Percentiles rank a stretch among this genome's conserved stretches.
Evolutionary conservation across 2,888 invertebrate genomes (phyloP).

Genomic region (Nudaria mundana): DNA sequence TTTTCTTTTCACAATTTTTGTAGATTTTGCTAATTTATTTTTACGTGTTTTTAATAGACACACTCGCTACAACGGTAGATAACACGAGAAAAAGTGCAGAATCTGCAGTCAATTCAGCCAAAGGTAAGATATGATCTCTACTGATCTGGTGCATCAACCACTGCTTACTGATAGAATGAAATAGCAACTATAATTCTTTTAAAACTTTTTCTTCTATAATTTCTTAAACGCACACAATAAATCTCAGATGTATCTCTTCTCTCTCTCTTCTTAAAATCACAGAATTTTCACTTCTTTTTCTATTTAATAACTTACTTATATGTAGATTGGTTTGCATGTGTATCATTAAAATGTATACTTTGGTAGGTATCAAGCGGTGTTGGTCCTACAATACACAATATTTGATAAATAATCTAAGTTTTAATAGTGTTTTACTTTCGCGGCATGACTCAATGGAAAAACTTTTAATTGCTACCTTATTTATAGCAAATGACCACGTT

Average conservation of each 20-base stretch:
- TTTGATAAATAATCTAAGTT: not conserved
- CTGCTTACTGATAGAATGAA: too few relatives aligned
- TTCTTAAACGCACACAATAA: too few relatives aligned
- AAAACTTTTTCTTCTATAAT: too few relatives aligned
- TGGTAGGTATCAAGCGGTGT: constrained; percentile 7
- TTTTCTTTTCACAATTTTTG: too few relatives aligned
- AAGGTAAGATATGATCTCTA: constrained; percentile 61
- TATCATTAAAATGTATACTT: constrained; percentile 5
- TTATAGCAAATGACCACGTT: too few relatives aligned
- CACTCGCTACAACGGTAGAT: constrained; percentile 63
- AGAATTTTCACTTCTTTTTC: not conserved
- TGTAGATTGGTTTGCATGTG: too few relatives aligned
- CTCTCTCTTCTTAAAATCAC: not conserved
- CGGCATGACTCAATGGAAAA: not conserved
- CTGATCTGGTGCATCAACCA: too few relatives aligned
- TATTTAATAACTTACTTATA: too few relatives aligned
- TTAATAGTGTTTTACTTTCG: not conserved
- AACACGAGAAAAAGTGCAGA: constrained; percentile 74
- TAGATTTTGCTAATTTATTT: constrained; percentile 4
- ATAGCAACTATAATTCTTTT: too few relatives aligned
- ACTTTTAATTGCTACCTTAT: not conserved
- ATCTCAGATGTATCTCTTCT: too few relatives aligned
- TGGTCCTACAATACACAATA: constrained; percentile 1
- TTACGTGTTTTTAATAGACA: constrained; percentile 48
- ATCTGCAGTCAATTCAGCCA: constrained; percentile 64